A percentile compares a stretch with the other conserved stretches of the same genome.
Evolutionary conservation across 2,113 vertebrate genomes (phyloP).

Genomic region (Athene noctua): DNA sequence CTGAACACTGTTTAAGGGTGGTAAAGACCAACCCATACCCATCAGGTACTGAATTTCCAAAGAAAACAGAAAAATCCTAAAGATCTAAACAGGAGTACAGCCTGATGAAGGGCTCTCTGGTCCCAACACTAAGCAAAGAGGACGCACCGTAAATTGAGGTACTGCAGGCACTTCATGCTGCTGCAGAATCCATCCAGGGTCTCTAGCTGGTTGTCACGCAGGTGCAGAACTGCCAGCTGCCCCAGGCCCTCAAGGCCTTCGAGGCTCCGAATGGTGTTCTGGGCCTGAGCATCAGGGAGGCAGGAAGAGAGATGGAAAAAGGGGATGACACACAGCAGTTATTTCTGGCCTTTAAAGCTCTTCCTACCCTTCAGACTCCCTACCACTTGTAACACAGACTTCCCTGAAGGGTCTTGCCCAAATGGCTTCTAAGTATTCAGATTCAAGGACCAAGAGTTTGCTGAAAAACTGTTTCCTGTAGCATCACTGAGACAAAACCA

Average conservation of each 20-base stretch:
- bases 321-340: not conserved
- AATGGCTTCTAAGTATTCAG: not conserved
- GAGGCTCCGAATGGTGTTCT: constrained; percentile 81
- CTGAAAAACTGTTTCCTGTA: not conserved
- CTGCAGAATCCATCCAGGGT: constrained; percentile 81
- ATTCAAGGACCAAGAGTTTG: not conserved
- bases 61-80: not conserved
- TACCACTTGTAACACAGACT: not conserved
- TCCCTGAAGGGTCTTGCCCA: not conserved
- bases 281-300: constrained; percentile 74
- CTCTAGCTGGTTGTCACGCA: constrained; percentile 87
- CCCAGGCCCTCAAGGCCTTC: constrained; percentile 81
- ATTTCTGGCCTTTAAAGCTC: not conserved
- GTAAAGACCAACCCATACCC: not conserved
- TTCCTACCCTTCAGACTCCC: not conserved
- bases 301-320: not conserved
- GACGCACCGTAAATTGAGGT: constrained; percentile 84
- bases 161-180: constrained; percentile 85
- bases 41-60: not conserved
- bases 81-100: not conserved
- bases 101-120: not conserved
- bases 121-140: not conserved
- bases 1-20: not conserved
- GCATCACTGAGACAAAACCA: not conserved
- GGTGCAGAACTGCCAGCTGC: constrained; percentile 82